Conservation (phyloP, 2,797 vertebrate species). For the Girardinus metallicus region DNA sequence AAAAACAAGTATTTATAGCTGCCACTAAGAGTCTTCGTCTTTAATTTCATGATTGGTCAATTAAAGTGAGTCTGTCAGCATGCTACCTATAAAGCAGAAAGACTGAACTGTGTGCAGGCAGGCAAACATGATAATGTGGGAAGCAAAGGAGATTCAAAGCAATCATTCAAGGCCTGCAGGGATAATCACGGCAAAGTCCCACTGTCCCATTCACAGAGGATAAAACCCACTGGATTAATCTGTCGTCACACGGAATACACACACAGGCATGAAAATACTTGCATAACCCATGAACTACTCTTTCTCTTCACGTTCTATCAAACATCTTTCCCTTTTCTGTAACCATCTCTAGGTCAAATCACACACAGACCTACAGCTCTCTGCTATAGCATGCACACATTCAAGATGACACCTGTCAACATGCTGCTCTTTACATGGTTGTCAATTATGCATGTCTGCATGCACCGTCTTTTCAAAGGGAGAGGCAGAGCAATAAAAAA, state of each 20-base stretch:
- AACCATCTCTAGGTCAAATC: slow-evolving; percentile 35
- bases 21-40: slow-evolving; percentile 2
- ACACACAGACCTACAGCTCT: slow-evolving; percentile 11
- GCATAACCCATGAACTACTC: slow-evolving; percentile 67
- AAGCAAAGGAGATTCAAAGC: slow-evolving; percentile 74
- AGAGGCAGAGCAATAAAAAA: not conserved
- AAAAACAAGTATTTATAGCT: not conserved
- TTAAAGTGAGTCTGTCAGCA: not conserved
- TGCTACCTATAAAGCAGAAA: not conserved
- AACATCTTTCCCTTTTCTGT: slow-evolving; percentile 51
- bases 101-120: not conserved
- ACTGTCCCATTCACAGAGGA: slow-evolving; percentile 81
- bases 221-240: slow-evolving; percentile 81
- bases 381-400: slow-evolving; percentile 31
- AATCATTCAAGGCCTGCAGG: slow-evolving; percentile 81
- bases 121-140: slow-evolving; percentile 41
- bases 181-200: slow-evolving; percentile 82
- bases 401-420: slow-evolving; percentile 61
- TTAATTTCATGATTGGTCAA: not conserved
- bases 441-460: slow-evolving; percentile 16
- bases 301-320: slow-evolving; percentile 40
- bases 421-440: slow-evolving; percentile 24
- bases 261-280: slow-evolving; percentile 63
- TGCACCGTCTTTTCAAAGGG: not conserved
- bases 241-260: slow-evolving; percentile 74